Evolutionary conservation across 2,888 invertebrate genomes (phyloP).

Genomic region (Dione vanillae): DNA sequence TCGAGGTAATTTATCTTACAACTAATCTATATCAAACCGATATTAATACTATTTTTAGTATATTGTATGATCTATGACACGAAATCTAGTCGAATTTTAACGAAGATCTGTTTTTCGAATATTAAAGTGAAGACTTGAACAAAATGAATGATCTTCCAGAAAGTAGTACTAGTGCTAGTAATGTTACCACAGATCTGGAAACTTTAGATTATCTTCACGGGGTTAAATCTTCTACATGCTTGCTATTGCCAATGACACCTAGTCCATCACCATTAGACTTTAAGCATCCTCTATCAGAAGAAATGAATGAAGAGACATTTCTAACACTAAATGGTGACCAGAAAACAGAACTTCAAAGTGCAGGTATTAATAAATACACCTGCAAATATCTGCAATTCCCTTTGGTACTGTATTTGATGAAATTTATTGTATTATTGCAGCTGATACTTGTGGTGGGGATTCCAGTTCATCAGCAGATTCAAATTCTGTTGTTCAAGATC

Average conservation of each 20-base stretch:
- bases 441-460: slow-evolving; percentile 73
- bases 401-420: slow-evolving; percentile 3
- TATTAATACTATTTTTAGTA: background rate
- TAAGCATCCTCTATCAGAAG: slow-evolving; percentile 84
- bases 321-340: slow-evolving; percentile 66
- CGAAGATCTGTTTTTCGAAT: slow-evolving; percentile 6
- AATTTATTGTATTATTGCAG: slow-evolving; percentile 38
- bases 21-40: background rate
- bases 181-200: slow-evolving; percentile 64
- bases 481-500: slow-evolving; percentile 79
- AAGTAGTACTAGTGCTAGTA: slow-evolving; percentile 57
- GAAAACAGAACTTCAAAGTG: slow-evolving; percentile 64
- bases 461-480: slow-evolving; percentile 81
- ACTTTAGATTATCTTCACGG: slow-evolving; percentile 80
- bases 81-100: background rate
- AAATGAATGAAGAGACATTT: slow-evolving; percentile 77
- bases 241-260: slow-evolving; percentile 84
- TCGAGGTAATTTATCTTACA: background rate
- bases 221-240: slow-evolving; percentile 87
- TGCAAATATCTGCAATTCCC: background rate
- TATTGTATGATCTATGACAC: background rate
- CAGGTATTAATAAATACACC: slow-evolving; percentile 58
- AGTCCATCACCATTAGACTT: slow-evolving; percentile 85
- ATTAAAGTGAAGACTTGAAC: slow-evolving; percentile 13
- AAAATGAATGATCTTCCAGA: slow-evolving; percentile 71